phyloP scores from a whole-genome alignment of 2,888 invertebrate species.

The Rhamphomyia laevipes region DNA sequence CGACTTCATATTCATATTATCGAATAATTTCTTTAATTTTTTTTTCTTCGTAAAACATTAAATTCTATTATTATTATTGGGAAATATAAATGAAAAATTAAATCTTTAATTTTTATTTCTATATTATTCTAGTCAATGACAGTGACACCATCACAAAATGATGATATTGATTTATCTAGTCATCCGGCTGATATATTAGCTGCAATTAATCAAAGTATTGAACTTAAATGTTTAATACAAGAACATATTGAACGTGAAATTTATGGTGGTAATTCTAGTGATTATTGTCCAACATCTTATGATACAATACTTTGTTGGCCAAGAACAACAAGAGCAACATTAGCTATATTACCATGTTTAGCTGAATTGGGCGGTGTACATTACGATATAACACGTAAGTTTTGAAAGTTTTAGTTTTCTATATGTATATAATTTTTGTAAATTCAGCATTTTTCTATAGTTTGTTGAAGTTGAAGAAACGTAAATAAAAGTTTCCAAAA shows the following conservation, averaged over 20 bases:
- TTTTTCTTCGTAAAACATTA: no score
- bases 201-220: neutral
- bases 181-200: neutral
- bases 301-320: constrained; percentile 80
- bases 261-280: neutral
- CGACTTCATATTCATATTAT: no score
- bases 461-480: no score
- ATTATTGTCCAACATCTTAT: constrained; percentile 53
- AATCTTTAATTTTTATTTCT: neutral
- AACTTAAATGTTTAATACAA: neutral
- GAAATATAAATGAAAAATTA: no score
- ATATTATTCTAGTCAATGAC: neutral
- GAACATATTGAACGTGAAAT: neutral
- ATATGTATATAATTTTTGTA: no score
- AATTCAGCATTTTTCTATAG: no score
- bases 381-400: constrained; percentile 74
- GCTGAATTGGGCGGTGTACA: constrained; percentile 62
- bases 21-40: no score
- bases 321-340: constrained; percentile 54
- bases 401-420: neutral
- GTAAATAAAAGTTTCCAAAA: no score
- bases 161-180: neutral
- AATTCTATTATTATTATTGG: no score
- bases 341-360: constrained; percentile 65
- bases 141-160: neutral